Evolutionary conservation across 2,797 vertebrate genomes (phyloP).

Genomic region (Dromococcyx pavoninus): DNA sequence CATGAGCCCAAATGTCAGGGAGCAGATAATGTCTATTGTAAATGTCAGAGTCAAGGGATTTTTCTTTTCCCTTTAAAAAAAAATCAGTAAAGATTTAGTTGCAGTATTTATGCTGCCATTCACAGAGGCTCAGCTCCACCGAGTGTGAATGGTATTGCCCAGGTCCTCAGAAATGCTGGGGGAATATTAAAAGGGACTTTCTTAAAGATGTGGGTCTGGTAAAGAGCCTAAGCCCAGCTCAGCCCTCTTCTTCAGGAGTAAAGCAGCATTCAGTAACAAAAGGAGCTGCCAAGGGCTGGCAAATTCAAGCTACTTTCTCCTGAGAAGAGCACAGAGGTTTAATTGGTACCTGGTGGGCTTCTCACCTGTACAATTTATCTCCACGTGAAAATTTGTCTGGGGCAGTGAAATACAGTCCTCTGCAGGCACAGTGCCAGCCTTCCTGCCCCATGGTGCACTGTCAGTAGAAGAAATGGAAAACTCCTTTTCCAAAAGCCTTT

Average conservation of each 20-base stretch:
- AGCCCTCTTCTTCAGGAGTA: not conserved
- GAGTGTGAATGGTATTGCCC: not conserved
- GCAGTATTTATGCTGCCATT: not conserved
- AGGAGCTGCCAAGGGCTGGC: not conserved
- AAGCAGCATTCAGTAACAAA: not conserved
- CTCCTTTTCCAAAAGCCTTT: not conserved
- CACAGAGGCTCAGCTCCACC: not conserved
- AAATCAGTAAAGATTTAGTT: not conserved
- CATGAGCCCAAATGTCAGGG: constrained; percentile 44
- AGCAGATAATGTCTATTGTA: constrained; percentile 10
- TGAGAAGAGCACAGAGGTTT: not conserved
- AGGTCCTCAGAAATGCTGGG: not conserved
- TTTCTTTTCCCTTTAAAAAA: not conserved
- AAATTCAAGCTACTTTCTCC: not conserved
- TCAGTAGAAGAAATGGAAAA: not conserved
- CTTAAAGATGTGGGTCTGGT: not conserved
- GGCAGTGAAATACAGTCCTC: not conserved
- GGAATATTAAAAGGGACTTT: not conserved
- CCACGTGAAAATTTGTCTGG: not conserved
- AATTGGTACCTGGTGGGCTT: accelerated
- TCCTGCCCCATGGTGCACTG: accelerated
- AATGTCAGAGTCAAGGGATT: constrained; percentile 25
- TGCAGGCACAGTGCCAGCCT: not conserved
- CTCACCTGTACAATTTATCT: not conserved
- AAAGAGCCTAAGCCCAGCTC: not conserved